phyloP scores from a whole-genome alignment of 2,113 vertebrate species.

The Gopherus evgoodei region DNA sequence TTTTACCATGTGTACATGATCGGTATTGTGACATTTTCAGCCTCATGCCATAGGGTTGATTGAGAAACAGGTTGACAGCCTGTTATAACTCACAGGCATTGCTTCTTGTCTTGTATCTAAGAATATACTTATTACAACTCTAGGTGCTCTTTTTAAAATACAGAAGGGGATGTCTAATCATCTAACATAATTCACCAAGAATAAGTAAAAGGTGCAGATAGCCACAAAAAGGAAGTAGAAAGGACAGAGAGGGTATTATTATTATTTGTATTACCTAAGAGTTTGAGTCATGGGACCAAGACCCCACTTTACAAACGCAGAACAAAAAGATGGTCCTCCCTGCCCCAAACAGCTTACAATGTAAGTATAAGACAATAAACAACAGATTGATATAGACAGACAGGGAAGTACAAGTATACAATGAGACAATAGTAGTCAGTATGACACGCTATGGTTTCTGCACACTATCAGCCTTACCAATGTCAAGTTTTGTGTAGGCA shows the following conservation, averaged over 20 bases:
- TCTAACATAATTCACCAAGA: not conserved
- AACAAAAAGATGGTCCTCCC: not conserved
- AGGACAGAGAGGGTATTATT: not conserved
- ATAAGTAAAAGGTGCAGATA: not conserved
- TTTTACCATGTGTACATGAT: not conserved
- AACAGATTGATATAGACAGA: not conserved
- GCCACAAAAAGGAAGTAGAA: not conserved
- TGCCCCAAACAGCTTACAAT: not conserved
- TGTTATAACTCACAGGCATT: not conserved
- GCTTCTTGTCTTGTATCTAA: not conserved
- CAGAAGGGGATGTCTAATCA: not conserved
- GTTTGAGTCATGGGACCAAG: not conserved
- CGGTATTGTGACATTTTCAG: not conserved
- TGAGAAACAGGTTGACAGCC: not conserved
- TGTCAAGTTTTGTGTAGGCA: not conserved
- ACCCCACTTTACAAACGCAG: not conserved
- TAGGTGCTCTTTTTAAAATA: constrained; percentile 4
- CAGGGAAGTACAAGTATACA: not conserved
- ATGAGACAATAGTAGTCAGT: not conserved
- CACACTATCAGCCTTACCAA: not conserved
- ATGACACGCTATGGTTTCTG: not conserved
- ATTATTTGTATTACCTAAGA: not conserved
- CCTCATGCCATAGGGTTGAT: not conserved
- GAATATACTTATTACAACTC: constrained; percentile 41
- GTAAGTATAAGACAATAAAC: not conserved